Conservation (phyloP, 92 coral and sea anemone species). For the Pocillopora meandrina region DNA sequence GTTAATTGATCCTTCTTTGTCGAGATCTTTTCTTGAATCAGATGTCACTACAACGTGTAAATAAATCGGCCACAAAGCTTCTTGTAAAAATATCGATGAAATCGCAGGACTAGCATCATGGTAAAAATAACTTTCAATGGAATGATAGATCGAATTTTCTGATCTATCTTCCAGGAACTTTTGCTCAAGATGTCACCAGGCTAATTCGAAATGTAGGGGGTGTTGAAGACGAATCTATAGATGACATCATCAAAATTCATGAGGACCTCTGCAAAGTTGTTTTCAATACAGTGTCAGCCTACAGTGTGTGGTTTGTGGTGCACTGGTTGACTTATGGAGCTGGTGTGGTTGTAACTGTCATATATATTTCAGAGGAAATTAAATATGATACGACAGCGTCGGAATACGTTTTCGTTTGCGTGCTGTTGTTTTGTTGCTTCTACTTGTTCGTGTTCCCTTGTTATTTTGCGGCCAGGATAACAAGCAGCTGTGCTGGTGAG, state of each 20-base stretch:
- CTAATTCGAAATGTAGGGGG: background rate
- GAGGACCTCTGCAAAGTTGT: constrained; percentile 70
- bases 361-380: constrained; percentile 54
- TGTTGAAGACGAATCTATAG: constrained; percentile 17
- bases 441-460: constrained; percentile 70
- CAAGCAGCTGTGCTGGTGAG: constrained; percentile 75
- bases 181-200: constrained; percentile 28
- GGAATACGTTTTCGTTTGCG: constrained; percentile 30
- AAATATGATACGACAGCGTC: constrained; percentile 2
- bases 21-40: too few relatives aligned
- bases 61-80: too few relatives aligned
- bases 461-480: constrained; percentile 74
- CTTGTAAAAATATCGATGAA: background rate
- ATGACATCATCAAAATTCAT: constrained; percentile 52
- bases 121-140: background rate
- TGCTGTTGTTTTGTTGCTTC: constrained; percentile 25
- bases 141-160: too few relatives aligned
- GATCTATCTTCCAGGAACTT: constrained; percentile 27
- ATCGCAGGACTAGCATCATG: background rate
- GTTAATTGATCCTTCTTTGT: too few relatives aligned
- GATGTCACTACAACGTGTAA: too few relatives aligned
- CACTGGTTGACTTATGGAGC: constrained; percentile 71
- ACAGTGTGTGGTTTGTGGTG: constrained; percentile 66
- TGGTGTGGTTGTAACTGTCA: constrained; percentile 43
- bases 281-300: constrained; percentile 67